phyloP scores from a whole-genome alignment of 2,113 vertebrate species.

The Colossoma macropomum region DNA sequence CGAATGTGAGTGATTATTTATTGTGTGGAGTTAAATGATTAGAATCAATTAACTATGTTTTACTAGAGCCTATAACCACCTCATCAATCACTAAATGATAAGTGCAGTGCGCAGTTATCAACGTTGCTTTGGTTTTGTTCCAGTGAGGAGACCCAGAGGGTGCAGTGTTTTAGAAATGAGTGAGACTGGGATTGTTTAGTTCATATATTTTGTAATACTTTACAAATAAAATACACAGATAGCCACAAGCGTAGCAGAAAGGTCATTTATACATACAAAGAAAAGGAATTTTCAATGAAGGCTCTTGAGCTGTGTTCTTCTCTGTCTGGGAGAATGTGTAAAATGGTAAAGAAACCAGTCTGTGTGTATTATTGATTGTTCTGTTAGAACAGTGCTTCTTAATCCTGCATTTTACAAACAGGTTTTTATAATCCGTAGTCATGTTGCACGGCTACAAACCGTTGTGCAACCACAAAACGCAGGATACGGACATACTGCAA shows the following conservation, averaged over 20 bases:
- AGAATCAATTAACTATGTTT: too few relatives aligned
- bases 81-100: background rate
- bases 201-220: slow-evolving; percentile 24
- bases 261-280: background rate
- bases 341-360: too few relatives aligned
- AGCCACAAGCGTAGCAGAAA: background rate
- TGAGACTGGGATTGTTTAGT: background rate
- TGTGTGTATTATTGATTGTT: background rate
- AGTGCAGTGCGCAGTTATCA: background rate
- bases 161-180: background rate
- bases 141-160: background rate
- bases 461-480: background rate
- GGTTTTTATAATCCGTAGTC: background rate
- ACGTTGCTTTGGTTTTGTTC: background rate
- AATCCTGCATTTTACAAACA: background rate
- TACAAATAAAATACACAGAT: slow-evolving; percentile 20
- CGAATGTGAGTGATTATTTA: too few relatives aligned
- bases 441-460: background rate
- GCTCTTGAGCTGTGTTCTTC: background rate
- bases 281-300: background rate
- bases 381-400: background rate
- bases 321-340: background rate
- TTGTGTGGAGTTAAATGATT: too few relatives aligned
- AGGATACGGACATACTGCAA: background rate
- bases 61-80: background rate